Percentiles rank a stretch among this genome's conserved stretches.
These are phyloP conservation scores for Etheostoma spectabile DNA, from an alignment of 2,113 vertebrate genomes.

Conservation along the genomic window DNA sequence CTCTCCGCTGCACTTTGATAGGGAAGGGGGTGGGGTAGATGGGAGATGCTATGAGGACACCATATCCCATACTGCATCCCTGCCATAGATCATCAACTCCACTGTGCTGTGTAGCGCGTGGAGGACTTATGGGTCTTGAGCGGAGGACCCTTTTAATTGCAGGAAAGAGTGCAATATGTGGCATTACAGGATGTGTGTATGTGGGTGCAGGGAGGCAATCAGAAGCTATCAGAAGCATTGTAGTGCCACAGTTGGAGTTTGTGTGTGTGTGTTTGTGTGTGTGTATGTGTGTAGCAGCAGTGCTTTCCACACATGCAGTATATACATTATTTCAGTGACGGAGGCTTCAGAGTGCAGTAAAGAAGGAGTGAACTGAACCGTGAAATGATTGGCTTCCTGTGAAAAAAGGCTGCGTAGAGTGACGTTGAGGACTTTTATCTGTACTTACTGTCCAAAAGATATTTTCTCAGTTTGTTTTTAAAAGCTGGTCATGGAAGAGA, in stretches of 20 bases:
- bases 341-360: constrained; percentile 44
- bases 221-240: constrained; percentile 7
- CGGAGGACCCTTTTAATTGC: constrained; percentile 35
- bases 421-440: constrained; percentile 44
- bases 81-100: constrained; percentile 40
- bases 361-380: constrained; percentile 24
- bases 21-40: constrained; percentile 42
- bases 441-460: constrained; percentile 85
- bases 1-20: constrained; percentile 58
- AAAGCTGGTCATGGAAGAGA: constrained; percentile 76
- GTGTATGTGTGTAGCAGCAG: constrained; percentile 9
- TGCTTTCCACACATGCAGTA: constrained; percentile 17
- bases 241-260: neutral
- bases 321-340: constrained; percentile 25
- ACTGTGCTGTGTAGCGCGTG: neutral
- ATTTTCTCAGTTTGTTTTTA: constrained; percentile 86
- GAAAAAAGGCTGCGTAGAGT: constrained; percentile 43
- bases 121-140: constrained; percentile 34
- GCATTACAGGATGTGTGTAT: constrained; percentile 26
- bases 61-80: constrained; percentile 48
- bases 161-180: constrained; percentile 36
- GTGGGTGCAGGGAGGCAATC: constrained; percentile 24
- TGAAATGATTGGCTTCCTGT: constrained; percentile 58
- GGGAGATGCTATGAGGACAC: constrained; percentile 52
- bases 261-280: neutral